phyloP scores from a whole-genome alignment of 2,888 invertebrate genomes.

The Drosophila villosipedis region DNA sequence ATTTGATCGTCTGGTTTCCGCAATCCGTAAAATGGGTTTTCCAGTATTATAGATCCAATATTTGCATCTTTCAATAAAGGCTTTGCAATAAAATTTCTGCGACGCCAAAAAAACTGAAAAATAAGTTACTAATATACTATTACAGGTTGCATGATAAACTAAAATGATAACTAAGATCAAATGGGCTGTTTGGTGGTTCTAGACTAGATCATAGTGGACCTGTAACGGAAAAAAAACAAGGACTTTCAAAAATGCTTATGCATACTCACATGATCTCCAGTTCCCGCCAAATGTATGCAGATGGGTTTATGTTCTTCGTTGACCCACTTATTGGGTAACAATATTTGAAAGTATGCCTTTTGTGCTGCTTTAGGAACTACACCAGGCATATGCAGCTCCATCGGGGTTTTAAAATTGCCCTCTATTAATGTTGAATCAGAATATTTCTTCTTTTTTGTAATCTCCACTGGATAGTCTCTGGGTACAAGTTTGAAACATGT shows the following conservation, averaged over 20 bases:
- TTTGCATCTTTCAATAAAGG: conserved; percentile 95
- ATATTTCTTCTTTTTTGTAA: conserved; percentile 92
- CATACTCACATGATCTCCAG: conserved; percentile 93
- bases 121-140: conserved; percentile 2
- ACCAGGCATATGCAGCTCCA: conserved; percentile 93
- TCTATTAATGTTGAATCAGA: conserved; percentile 91
- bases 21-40: conserved; percentile 98
- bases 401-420: conserved; percentile 94
- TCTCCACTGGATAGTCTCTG: conserved; percentile 92
- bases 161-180: conserved; percentile 1
- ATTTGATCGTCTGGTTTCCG: conserved; percentile 95
- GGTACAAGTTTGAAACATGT: conserved; percentile 93
- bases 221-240: neutral
- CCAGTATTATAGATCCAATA: conserved; percentile 96
- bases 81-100: conserved; percentile 95
- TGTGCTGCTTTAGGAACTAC: conserved; percentile 93
- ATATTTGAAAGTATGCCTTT: conserved; percentile 93
- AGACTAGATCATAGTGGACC: neutral
- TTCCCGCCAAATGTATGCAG: conserved; percentile 98
- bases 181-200: neutral
- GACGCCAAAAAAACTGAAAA: conserved; percentile 94
- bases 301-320: conserved; percentile 90
- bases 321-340: conserved; percentile 93
- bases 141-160: neutral
- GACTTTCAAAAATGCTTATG: neutral